Percentiles rank a stretch among this genome's conserved stretches.
These are phyloP conservation scores for Lacanobia oleracea DNA, from an alignment of 2,888 invertebrate genomes.

Conservation along the genomic window DNA sequence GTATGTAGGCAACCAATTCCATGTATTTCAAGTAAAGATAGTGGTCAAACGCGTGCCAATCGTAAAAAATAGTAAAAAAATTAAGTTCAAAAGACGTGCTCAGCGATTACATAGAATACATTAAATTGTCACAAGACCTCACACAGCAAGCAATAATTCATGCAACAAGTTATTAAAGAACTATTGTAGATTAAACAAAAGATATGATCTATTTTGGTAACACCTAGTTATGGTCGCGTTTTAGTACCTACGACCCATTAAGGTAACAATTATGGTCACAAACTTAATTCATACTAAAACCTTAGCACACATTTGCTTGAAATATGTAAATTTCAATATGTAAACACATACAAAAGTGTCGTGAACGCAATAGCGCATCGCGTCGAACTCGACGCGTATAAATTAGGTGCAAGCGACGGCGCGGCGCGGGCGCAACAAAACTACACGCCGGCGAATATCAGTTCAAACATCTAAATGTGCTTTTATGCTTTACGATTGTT, in stretches of 20 bases:
- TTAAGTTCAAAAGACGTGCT: too few relatives aligned
- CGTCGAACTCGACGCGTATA: slow-evolving; percentile 86
- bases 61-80: too few relatives aligned
- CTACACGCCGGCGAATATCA: slow-evolving; percentile 83
- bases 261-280: not conserved
- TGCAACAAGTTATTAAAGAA: too few relatives aligned
- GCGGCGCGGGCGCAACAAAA: slow-evolving; percentile 78
- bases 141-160: too few relatives aligned
- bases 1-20: too few relatives aligned
- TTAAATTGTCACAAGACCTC: too few relatives aligned
- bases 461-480: slow-evolving; percentile 79
- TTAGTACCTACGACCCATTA: not conserved
- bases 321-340: slow-evolving; percentile 65
- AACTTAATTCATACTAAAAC: slow-evolving; percentile 26
- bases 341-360: slow-evolving; percentile 71
- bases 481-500: slow-evolving; percentile 77
- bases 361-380: slow-evolving; percentile 82
- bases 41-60: too few relatives aligned
- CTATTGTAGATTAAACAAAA: too few relatives aligned
- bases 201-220: too few relatives aligned
- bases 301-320: slow-evolving; percentile 37
- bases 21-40: too few relatives aligned
- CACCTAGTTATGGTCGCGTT: too few relatives aligned
- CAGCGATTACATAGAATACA: too few relatives aligned
- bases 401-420: slow-evolving; percentile 83